Evolutionary conservation across 2,113 vertebrate genomes (phyloP).

Genomic region (Hippopotamus amphibius): DNA sequence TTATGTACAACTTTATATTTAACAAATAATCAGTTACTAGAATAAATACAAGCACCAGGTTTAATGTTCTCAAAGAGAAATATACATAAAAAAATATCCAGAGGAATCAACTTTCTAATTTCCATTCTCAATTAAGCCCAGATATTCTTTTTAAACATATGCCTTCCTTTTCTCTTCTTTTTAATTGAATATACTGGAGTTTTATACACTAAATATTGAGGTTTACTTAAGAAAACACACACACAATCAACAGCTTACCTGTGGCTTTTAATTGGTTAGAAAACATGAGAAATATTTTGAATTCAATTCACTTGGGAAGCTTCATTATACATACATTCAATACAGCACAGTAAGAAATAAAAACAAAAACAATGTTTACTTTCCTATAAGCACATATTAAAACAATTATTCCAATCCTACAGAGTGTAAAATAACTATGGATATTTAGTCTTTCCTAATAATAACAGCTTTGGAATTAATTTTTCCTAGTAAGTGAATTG

Average conservation of each 20-base stretch:
- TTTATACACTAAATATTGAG: background rate
- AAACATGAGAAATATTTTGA: background rate
- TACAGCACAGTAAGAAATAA: background rate
- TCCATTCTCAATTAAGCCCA: background rate
- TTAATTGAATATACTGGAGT: background rate
- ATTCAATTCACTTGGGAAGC: background rate
- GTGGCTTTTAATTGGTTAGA: background rate
- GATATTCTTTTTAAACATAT: background rate
- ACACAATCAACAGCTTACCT: background rate
- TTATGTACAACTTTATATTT: constrained; percentile 59
- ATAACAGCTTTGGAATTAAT: background rate
- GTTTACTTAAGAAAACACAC: background rate
- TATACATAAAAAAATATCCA: background rate
- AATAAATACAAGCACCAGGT: background rate
- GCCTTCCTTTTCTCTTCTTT: background rate
- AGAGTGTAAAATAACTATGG: constrained; percentile 1
- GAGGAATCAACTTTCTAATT: background rate
- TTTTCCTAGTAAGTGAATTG: background rate
- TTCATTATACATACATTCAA: background rate
- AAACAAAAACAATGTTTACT: background rate
- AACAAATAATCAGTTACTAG: constrained; percentile 67
- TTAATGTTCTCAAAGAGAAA: constrained; percentile 18
- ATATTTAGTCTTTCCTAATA: constrained; percentile 6
- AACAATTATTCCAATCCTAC: background rate
- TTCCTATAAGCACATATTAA: constrained; percentile 4